Evolutionary conservation across 2,113 vertebrate species (phyloP).

Genomic region (Formicarius rufipectus): DNA sequence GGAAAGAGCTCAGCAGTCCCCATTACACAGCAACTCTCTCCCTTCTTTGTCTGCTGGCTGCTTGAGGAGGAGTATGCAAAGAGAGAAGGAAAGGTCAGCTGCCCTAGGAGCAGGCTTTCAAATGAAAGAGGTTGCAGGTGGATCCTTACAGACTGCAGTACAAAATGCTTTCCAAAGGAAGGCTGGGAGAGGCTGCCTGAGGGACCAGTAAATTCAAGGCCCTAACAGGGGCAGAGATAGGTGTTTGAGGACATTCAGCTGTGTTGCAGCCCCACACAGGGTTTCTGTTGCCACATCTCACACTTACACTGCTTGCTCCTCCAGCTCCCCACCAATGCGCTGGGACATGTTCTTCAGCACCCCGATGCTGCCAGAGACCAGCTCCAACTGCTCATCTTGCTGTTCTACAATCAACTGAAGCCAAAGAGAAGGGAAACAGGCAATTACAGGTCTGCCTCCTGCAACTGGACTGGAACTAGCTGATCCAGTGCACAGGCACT

Average conservation of each 20-base stretch:
- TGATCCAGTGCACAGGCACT: not conserved
- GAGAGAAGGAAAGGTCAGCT: not conserved
- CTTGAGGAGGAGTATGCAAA: not conserved
- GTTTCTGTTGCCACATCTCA: not conserved
- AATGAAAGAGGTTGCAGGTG: rapidly evolving
- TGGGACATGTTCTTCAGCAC: constrained; percentile 99
- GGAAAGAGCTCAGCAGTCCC: not conserved
- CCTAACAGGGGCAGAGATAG: not conserved
- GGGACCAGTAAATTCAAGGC: not conserved
- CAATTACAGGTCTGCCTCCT: constrained; percentile 41
- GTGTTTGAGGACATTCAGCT: not conserved
- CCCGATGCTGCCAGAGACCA: constrained; percentile 96
- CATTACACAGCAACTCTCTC: not conserved
- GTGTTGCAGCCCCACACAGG: not conserved
- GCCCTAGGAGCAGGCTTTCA: not conserved
- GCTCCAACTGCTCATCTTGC: constrained; percentile 96
- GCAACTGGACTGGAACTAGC: not conserved
- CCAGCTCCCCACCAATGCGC: constrained; percentile 94
- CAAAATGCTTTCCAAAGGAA: not conserved
- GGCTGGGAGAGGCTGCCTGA: not conserved
- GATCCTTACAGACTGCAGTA: not conserved
- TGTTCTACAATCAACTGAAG: constrained; percentile 89
- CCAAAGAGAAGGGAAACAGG: constrained; percentile 37
- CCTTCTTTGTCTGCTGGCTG: not conserved
- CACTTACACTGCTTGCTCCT: constrained; percentile 96